These are phyloP conservation scores for Eupithecia exiguata DNA, from an alignment of 2,888 invertebrate species.

Conservation along the genomic window DNA sequence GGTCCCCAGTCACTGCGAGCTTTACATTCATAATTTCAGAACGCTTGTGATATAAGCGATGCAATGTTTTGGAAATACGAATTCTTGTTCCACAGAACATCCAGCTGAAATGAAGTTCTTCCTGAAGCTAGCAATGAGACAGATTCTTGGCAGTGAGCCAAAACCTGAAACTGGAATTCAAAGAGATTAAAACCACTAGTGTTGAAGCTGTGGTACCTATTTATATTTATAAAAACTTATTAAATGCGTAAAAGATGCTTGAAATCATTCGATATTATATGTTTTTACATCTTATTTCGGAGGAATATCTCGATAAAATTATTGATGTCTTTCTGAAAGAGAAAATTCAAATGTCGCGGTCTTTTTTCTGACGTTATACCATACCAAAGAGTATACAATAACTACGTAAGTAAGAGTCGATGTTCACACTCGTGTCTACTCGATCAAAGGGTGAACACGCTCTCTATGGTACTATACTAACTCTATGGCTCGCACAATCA, in stretches of 20 bases:
- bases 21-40: slow-evolving; percentile 74
- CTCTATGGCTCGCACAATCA: no score
- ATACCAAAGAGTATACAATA: no score
- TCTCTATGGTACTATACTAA: no score
- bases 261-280: neutral
- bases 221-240: no score
- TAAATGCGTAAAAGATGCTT: neutral
- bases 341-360: slow-evolving; percentile 47
- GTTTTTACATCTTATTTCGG: neutral
- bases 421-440: no score
- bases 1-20: slow-evolving; percentile 76
- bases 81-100: slow-evolving; percentile 54
- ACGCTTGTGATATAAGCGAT: slow-evolving; percentile 54
- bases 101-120: slow-evolving; percentile 48
- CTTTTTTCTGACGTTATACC: neutral
- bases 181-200: no score
- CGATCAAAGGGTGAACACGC: no score
- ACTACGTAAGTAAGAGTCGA: no score
- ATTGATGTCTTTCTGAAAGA: slow-evolving; percentile 21
- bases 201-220: no score
- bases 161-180: slow-evolving; percentile 37
- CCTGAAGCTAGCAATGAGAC: slow-evolving; percentile 41
- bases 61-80: slow-evolving; percentile 43
- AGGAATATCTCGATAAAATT: neutral
- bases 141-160: slow-evolving; percentile 69